phyloP scores from a whole-genome alignment of 2,888 invertebrate genomes.

The Lasiommata megera region DNA sequence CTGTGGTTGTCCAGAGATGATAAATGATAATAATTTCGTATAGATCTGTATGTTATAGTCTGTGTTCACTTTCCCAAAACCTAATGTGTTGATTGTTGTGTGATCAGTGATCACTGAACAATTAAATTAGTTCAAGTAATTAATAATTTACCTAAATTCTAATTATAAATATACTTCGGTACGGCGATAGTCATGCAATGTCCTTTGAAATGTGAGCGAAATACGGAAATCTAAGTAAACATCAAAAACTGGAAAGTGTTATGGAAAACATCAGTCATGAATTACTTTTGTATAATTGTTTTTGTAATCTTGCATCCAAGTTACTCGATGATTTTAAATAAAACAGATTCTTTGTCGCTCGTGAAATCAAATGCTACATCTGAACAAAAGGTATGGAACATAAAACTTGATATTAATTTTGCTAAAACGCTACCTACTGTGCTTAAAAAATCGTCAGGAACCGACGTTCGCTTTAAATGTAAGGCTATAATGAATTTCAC shows the following conservation, averaged over 20 bases:
- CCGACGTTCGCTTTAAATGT: constrained; percentile 65
- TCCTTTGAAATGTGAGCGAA: constrained; percentile 2
- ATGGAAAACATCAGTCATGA: constrained; percentile 73
- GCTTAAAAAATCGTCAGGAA: constrained; percentile 49
- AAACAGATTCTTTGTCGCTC: constrained; percentile 49
- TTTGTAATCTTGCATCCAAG: constrained; percentile 59
- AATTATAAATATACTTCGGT: too few species aligned
- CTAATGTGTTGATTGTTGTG: too few species aligned
- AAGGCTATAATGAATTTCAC: constrained; percentile 72
- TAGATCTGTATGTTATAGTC: too few species aligned
- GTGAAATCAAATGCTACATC: constrained; percentile 57
- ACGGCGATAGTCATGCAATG: too few species aligned
- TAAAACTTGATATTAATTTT: constrained; percentile 71
- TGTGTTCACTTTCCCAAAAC: background rate
- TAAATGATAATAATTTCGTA: too few species aligned
- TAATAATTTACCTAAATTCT: too few species aligned
- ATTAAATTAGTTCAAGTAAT: too few species aligned
- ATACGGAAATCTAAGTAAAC: background rate
- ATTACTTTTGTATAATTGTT: constrained; percentile 64
- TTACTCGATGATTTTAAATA: constrained; percentile 48
- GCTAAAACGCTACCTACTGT: constrained; percentile 60
- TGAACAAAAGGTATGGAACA: constrained; percentile 69
- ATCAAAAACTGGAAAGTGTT: constrained; percentile 43
- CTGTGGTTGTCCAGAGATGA: too few species aligned
- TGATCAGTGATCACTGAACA: too few species aligned